Evolutionary conservation across 2,797 vertebrate genomes (phyloP).

Genomic region (Garrulus glandarius): DNA sequence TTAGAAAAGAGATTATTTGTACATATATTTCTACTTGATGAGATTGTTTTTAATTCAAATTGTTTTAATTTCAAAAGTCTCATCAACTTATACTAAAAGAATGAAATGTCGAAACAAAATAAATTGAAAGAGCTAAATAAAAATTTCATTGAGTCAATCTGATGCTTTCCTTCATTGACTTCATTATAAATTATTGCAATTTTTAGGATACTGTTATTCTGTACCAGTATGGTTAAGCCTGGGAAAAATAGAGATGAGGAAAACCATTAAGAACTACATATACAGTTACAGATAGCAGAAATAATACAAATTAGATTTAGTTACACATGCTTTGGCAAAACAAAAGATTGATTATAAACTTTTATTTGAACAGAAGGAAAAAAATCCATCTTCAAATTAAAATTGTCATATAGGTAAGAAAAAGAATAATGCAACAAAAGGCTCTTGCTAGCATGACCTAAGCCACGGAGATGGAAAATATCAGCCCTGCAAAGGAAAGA

Average conservation of each 20-base stretch:
- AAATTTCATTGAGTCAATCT: background rate
- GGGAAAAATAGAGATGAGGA: background rate
- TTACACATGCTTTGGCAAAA: background rate
- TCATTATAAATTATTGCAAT: background rate
- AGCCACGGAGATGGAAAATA: background rate
- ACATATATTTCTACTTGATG: background rate
- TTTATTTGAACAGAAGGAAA: conserved; percentile 9
- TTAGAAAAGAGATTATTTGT: background rate
- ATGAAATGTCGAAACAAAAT: background rate
- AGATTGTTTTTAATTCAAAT: background rate
- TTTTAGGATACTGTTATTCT: background rate
- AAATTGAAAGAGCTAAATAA: background rate
- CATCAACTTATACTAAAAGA: background rate
- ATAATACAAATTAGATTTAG: background rate
- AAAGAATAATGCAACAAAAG: background rate
- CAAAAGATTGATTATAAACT: background rate
- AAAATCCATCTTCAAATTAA: conserved; percentile 1
- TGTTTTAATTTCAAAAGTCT: background rate
- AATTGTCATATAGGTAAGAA: background rate
- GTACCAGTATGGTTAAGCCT: background rate
- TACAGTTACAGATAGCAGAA: background rate
- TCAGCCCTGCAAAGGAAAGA: background rate
- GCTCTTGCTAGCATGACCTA: background rate
- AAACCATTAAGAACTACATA: background rate
- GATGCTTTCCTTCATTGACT: background rate